Evolutionary conservation across 2,888 invertebrate genomes (phyloP).

Genomic region (Therioaphis trifolii): DNA sequence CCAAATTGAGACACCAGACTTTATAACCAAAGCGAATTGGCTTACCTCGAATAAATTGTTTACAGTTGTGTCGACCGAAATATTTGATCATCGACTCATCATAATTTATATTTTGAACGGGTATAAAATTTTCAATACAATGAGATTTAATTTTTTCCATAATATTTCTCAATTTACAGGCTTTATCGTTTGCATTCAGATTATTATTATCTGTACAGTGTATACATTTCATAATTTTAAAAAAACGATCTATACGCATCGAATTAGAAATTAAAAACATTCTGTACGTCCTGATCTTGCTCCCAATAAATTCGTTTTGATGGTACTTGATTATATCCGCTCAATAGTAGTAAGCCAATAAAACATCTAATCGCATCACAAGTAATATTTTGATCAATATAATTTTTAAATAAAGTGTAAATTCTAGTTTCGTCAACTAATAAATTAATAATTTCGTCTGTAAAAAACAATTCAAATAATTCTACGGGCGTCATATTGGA

Average conservation of each 20-base stretch:
- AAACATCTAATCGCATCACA: conserved; percentile 14
- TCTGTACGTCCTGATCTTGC: conserved; percentile 5
- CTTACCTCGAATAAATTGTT: conserved; percentile 68
- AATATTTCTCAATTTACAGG: too few species aligned
- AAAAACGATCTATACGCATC: conserved; percentile 7
- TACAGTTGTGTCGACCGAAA: too few species aligned
- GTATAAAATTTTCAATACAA: background rate
- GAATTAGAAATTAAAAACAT: background rate
- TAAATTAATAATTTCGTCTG: conserved; percentile 25
- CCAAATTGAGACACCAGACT: conserved; percentile 67
- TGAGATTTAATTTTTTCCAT: too few species aligned
- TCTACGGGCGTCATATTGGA: conserved; percentile 31
- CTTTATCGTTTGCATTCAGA: too few species aligned
- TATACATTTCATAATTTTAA: too few species aligned
- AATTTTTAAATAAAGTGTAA: conserved; percentile 16
- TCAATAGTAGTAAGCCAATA: conserved; percentile 20
- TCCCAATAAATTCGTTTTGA: conserved; percentile 11
- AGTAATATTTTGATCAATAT: too few species aligned
- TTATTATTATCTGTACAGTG: too few species aligned
- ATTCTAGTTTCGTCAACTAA: too few species aligned
- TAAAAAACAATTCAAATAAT: conserved; percentile 42
- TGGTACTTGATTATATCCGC: conserved; percentile 19
- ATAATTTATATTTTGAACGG: conserved; percentile 10
- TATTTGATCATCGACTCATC: too few species aligned
- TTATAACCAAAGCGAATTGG: conserved; percentile 68